Evolutionary conservation across 2,888 invertebrate species (phyloP).

Genomic region (Nomada fabriciana): DNA sequence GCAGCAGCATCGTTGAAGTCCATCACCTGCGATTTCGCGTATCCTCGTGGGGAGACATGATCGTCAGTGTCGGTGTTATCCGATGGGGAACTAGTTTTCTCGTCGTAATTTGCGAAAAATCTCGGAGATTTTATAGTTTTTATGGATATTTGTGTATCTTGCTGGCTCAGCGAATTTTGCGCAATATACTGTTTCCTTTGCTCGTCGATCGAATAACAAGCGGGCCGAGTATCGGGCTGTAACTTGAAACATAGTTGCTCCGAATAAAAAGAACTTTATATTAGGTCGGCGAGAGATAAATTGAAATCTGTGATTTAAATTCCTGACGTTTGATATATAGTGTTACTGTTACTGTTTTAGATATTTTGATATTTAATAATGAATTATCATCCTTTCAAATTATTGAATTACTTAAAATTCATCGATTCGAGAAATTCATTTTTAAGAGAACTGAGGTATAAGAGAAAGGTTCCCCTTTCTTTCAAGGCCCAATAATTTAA

Average conservation of each 20-base stretch:
- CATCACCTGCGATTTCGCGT: slow-evolving; percentile 11
- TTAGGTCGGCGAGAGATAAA: too few species aligned
- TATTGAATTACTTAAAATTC: too few species aligned
- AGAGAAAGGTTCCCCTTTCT: too few species aligned
- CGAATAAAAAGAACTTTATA: neutral
- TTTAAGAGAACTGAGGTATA: too few species aligned
- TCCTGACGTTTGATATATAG: too few species aligned
- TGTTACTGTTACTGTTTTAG: too few species aligned
- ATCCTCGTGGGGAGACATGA: slow-evolving; percentile 60
- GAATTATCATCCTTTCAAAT: too few species aligned
- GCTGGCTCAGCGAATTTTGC: slow-evolving; percentile 15
- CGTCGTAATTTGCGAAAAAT: slow-evolving; percentile 72
- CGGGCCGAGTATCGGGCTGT: neutral
- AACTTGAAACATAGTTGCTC: neutral
- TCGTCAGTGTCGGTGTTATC: slow-evolving; percentile 73
- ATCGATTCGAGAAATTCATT: too few species aligned
- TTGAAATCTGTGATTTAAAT: too few species aligned
- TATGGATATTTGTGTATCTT: slow-evolving; percentile 60
- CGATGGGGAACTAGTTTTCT: slow-evolving; percentile 72
- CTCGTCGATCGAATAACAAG: slow-evolving; percentile 13
- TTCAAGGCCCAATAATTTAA: too few species aligned
- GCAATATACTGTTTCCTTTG: slow-evolving; percentile 7
- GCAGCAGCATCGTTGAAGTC: neutral
- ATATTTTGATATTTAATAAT: too few species aligned
- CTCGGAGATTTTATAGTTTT: slow-evolving; percentile 73